Evolutionary conservation across 2,888 invertebrate species (phyloP).

Genomic region (Ophraella communa): DNA sequence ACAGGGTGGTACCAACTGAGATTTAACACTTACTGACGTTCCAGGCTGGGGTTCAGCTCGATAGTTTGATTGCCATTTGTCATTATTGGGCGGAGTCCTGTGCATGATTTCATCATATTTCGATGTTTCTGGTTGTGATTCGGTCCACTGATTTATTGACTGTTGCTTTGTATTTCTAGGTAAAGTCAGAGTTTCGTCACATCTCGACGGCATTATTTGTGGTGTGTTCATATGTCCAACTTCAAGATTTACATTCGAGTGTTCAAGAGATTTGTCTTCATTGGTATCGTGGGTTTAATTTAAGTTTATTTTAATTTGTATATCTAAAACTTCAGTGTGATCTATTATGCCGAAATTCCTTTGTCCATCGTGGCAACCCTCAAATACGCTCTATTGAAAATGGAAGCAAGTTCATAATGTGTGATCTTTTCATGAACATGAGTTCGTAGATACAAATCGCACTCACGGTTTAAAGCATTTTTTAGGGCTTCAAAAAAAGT

Average conservation of each 20-base stretch:
- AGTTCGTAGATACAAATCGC: neutral
- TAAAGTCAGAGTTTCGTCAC: neutral
- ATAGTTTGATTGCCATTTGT: neutral
- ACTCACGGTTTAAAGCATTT: too few species aligned
- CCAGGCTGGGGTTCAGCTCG: conserved; percentile 1
- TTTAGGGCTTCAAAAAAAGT: too few species aligned
- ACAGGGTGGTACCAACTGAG: conserved; percentile 5
- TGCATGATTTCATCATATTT: neutral
- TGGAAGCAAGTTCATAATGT: neutral
- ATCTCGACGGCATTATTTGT: neutral
- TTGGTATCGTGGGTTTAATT: conserved; percentile 6
- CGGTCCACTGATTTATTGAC: conserved; percentile 4
- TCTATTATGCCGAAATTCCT: conserved; percentile 6
- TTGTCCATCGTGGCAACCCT: conserved; percentile 4
- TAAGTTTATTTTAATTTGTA: conserved; percentile 10
- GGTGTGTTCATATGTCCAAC: neutral
- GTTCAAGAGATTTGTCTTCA: neutral
- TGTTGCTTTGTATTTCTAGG: neutral
- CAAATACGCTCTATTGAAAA: neutral
- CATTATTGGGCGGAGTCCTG: conserved; percentile 1
- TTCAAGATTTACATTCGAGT: conserved; percentile 3
- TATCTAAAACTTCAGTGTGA: conserved; percentile 6
- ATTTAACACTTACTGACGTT: conserved; percentile 6
- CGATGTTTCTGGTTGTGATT: conserved; percentile 2
- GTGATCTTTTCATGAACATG: conserved; percentile 2